Conservation (phyloP, 2,113 vertebrate genomes). For the Motacilla alba region DNA sequence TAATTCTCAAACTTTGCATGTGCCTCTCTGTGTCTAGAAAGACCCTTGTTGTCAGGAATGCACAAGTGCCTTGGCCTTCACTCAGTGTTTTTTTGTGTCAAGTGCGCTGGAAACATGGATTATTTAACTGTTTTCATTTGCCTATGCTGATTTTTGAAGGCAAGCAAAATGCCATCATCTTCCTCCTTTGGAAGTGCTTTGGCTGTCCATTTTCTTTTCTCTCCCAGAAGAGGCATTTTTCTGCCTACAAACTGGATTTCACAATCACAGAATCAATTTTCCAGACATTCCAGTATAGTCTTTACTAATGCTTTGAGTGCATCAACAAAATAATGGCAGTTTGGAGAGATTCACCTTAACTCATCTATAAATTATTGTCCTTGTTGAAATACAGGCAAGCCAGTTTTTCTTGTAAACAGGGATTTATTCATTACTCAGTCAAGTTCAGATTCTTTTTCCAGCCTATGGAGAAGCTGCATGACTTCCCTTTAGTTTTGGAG, state of each 20-base stretch:
- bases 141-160: not conserved
- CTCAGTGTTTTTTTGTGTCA: not conserved
- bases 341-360: not conserved
- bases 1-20: not conserved
- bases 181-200: not conserved
- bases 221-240: constrained; percentile 1
- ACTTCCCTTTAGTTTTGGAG: not conserved
- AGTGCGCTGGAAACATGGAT: not conserved
- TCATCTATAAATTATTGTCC: not conserved
- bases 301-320: not conserved
- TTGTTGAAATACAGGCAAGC: not conserved
- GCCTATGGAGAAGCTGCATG: not conserved
- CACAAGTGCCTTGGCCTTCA: not conserved
- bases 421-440: not conserved
- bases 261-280: not conserved
- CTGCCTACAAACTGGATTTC: constrained; percentile 10
- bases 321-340: not conserved
- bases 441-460: not conserved
- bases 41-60: not conserved
- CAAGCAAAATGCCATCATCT: not conserved
- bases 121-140: not conserved
- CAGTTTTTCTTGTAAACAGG: not conserved
- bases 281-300: not conserved
- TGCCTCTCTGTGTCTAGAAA: not conserved
- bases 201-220: not conserved